Conservation (phyloP, 2,888 invertebrate species). For the Sycophila texana region DNA sequence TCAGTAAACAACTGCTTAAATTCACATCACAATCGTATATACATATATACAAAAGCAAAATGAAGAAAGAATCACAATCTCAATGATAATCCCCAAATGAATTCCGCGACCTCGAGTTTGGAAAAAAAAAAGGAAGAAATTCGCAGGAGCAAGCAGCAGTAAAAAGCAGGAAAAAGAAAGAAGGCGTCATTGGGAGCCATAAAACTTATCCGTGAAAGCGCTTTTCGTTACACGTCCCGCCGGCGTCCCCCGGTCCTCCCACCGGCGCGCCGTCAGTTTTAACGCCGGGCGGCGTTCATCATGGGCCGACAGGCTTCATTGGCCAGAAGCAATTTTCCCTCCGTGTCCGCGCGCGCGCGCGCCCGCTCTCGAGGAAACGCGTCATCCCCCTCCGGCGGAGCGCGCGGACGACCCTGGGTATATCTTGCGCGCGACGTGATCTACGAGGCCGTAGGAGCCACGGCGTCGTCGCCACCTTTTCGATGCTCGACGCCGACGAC, state of each 20-base stretch:
- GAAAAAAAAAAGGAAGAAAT: conserved; percentile 7
- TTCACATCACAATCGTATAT: not conserved
- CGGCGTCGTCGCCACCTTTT: conserved; percentile 68
- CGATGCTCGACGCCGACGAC: conserved; percentile 61
- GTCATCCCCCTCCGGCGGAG: conserved; percentile 62
- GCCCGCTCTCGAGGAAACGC: conserved; percentile 55
- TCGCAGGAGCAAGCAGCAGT: too few relatives aligned
- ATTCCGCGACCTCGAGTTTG: conserved; percentile 20
- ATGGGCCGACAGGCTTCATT: conserved; percentile 71
- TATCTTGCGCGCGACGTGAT: conserved; percentile 63
- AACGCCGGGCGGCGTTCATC: conserved; percentile 69
- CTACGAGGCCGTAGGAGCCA: conserved; percentile 50
- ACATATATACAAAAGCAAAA: too few relatives aligned
- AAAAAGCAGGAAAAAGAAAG: conserved; percentile 1
- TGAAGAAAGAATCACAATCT: too few relatives aligned
- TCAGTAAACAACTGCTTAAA: too few relatives aligned
- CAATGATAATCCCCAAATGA: conserved; percentile 10
- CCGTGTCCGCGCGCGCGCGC: conserved; percentile 54
- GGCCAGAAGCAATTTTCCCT: conserved; percentile 68
- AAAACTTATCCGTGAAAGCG: conserved; percentile 56
- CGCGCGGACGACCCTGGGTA: conserved; percentile 58
- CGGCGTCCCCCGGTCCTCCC: not conserved
- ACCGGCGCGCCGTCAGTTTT: conserved; percentile 68
- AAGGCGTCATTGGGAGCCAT: conserved; percentile 50
- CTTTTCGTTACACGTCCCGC: not conserved